Base-by-base conservation (phyloP, 2,113 vertebrate genomes). In the Equus quagga region DNA sequence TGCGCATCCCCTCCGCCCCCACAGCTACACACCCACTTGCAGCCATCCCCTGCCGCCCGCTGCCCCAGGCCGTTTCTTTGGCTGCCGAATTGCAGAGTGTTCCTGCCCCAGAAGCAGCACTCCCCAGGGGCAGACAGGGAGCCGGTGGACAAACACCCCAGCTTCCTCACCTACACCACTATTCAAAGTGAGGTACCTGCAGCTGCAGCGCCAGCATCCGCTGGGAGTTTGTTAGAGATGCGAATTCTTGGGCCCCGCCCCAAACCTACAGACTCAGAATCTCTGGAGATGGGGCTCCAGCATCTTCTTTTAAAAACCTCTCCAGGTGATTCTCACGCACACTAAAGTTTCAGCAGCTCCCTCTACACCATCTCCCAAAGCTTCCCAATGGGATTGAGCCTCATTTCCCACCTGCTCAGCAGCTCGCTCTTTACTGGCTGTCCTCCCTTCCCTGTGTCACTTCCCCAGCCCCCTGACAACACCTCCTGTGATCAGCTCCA, bases 301-400 rank as follows among this genome's bases (percentile, higher is more conserved):
- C 49, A 28, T 19, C 46, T 73, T 88, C n/a, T 7, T 12, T 58
- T 10, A n/a, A 33, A 62, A 13, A 17, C n/a, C 44, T 56, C 11
- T 23, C 33, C 19, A 21, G 51, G 69, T 0, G 28, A 23, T 8
- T 33, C 65, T 31, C 4, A 49, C 0, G 3, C 60, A 51, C 70
- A 0, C 19, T 33, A 3, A 36, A 12, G 70, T 23, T 70, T 64
- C 12, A 46, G 46, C 24, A 18, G 33, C 6, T 24, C 19, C 6
- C 3, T 6, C 60, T 21, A 14, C 24, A 3, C 28, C 2, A 0
- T n/a, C 12, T 64, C 79, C 36, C 8, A 2, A 21, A 23, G 78
- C 4, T n/a, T 56, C 33, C 15, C 0, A 0, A 2, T 0, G 36
- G 21, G 18, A 17, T 3, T 0, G 11, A 26, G 8, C 24, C 15